phyloP scores from a whole-genome alignment of 2,797 vertebrate species.

The Chlorospingus semifuscus region DNA sequence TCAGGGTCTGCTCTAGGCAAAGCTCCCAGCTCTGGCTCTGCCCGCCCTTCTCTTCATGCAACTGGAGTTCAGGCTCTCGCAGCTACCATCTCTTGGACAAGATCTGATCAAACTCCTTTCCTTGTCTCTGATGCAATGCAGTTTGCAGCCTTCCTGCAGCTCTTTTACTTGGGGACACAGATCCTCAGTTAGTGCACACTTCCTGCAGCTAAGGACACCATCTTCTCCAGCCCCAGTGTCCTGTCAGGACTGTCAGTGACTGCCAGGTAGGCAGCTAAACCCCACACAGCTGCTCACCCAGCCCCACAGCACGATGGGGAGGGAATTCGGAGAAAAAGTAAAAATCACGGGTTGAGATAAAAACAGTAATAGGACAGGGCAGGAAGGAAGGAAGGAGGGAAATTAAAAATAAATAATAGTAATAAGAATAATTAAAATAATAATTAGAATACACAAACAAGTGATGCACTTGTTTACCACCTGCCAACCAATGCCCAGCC shows the following conservation, averaged over 20 bases:
- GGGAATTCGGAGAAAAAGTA: neutral
- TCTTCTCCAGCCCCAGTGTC: neutral
- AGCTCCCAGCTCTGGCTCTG: neutral
- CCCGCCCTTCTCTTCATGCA: neutral
- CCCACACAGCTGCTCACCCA: neutral
- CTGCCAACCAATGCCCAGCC: neutral
- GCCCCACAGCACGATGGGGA: neutral
- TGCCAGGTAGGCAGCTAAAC: neutral
- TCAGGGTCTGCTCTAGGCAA: neutral
- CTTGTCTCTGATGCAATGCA: neutral
- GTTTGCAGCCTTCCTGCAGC: neutral
- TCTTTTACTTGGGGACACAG: neutral
- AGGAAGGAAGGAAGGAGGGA: neutral
- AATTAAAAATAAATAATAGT: neutral
- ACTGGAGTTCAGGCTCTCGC: neutral
- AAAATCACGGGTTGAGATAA: neutral
- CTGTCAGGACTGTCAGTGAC: too few relatives aligned
- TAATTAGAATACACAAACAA: neutral
- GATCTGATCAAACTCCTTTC: neutral
- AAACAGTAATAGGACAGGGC: neutral
- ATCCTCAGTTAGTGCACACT: neutral
- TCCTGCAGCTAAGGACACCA: neutral
- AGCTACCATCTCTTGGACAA: neutral
- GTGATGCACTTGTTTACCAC: neutral
- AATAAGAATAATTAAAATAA: neutral